Percentiles rank a stretch among this genome's conserved stretches.
phyloP scores from a whole-genome alignment of 2,888 invertebrate genomes.

The Cabera pusaria region DNA sequence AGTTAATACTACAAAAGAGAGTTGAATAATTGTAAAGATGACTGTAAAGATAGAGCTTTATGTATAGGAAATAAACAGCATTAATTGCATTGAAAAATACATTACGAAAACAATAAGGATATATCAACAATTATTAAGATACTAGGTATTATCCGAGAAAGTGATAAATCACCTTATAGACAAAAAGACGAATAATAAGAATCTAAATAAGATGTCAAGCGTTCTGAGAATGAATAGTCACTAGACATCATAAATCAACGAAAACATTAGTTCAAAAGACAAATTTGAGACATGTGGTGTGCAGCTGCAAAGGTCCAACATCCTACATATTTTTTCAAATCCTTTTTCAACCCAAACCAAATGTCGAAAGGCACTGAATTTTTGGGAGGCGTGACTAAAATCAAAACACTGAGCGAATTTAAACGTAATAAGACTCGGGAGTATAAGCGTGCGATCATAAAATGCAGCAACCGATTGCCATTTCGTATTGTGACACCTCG shows the following conservation, averaged over 20 bases:
- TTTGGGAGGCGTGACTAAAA: slow-evolving; percentile 64
- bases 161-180: no score
- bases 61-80: no score
- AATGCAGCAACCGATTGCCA: slow-evolving; percentile 47
- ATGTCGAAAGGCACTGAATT: slow-evolving; percentile 27
- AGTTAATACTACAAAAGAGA: background rate
- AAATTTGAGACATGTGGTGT: slow-evolving; percentile 69
- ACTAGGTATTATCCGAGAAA: no score
- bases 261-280: slow-evolving; percentile 62
- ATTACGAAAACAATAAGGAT: no score
- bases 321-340: slow-evolving; percentile 37
- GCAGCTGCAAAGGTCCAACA: slow-evolving; percentile 62
- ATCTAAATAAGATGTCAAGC: slow-evolving; percentile 21
- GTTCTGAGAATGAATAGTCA: slow-evolving; percentile 26
- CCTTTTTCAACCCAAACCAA: slow-evolving; percentile 24
- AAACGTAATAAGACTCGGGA: slow-evolving; percentile 58
- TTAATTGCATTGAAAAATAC: no score
- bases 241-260: slow-evolving; percentile 61
- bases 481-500: slow-evolving; percentile 55
- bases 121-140: no score
- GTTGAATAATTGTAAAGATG: no score
- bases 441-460: slow-evolving; percentile 55
- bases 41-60: no score
- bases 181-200: slow-evolving; percentile 6
- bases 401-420: slow-evolving; percentile 61